phyloP scores from a whole-genome alignment of 2,113 vertebrate genomes.

The Oenanthe melanoleuca region DNA sequence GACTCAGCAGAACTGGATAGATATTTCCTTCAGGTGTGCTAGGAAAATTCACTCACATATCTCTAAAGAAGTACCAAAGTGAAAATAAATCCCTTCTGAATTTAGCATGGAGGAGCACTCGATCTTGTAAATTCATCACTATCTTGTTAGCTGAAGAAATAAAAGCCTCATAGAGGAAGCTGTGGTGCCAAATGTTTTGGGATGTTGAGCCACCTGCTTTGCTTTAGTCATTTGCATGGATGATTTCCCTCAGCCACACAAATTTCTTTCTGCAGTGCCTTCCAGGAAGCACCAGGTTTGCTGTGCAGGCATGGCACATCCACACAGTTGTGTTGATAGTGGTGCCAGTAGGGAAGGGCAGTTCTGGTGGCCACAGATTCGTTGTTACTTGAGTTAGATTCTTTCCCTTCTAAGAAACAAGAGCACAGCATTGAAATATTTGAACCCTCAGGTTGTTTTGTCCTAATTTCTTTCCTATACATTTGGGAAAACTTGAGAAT shows the following conservation, averaged over 20 bases:
- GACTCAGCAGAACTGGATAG: not conserved
- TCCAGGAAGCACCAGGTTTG: not conserved
- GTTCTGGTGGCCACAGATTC: not conserved
- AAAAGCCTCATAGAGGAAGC: not conserved
- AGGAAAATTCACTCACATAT: not conserved
- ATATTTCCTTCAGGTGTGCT: not conserved
- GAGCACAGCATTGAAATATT: not conserved
- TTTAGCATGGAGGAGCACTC: not conserved
- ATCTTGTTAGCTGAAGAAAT: not conserved
- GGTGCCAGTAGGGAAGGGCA: not conserved
- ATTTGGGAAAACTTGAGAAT: not conserved
- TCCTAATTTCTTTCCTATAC: not conserved
- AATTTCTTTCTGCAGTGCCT: not conserved
- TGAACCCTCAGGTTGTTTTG: not conserved
- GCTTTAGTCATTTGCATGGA: not conserved
- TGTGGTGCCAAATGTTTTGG: not conserved
- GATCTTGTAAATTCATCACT: not conserved
- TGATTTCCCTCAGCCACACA: not conserved
- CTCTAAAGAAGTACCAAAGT: not conserved
- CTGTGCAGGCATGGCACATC: not conserved
- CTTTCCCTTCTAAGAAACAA: not conserved
- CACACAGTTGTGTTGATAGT: fast-evolving
- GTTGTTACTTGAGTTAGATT: not conserved
- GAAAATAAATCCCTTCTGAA: not conserved
- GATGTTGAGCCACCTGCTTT: not conserved